Evolutionary conservation across 1,140 invertebrate species (phyloP).

Genomic region (Aphelenchoides fujianensis): DNA sequence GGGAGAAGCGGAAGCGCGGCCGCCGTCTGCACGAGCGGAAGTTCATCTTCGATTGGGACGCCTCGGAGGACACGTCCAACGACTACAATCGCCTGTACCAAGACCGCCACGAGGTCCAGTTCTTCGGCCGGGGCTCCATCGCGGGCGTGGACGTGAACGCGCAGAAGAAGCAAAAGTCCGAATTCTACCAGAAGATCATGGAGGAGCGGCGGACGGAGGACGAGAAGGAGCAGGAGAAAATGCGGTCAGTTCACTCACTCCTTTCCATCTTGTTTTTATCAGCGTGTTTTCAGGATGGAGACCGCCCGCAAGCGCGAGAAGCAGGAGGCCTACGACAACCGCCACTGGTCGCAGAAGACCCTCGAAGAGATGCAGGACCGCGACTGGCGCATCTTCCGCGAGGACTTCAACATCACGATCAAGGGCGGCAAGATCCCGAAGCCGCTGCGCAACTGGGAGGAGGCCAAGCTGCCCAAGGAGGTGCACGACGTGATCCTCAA

Average conservation of each 20-base stretch:
- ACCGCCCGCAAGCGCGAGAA: slow-evolving; percentile 51
- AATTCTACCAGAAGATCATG: slow-evolving; percentile 93
- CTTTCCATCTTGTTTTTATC: slow-evolving; percentile 30
- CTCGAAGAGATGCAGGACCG: slow-evolving; percentile 93
- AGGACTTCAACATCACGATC: slow-evolving; percentile 98
- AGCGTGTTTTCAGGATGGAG: slow-evolving; percentile 30
- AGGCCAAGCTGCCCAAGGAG: slow-evolving; percentile 84
- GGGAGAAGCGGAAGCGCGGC: slow-evolving; percentile 78
- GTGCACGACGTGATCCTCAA: slow-evolving; percentile 90
- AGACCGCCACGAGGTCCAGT: slow-evolving; percentile 88
- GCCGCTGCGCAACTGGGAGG: slow-evolving; percentile 89
- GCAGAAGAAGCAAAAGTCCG: slow-evolving; percentile 93
- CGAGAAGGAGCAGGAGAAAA: slow-evolving; percentile 91
- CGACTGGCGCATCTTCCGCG: slow-evolving; percentile 99
- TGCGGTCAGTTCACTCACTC: slow-evolving; percentile 30
- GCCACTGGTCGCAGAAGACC: slow-evolving; percentile 96
- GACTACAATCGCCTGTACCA: slow-evolving; percentile 98
- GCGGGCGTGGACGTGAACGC: slow-evolving; percentile 85
- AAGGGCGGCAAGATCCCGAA: slow-evolving; percentile 94
- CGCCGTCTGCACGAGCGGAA: slow-evolving; percentile 92
- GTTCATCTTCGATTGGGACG: slow-evolving; percentile 99
- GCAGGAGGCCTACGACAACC: slow-evolving; percentile 96
- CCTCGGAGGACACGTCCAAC: slow-evolving; percentile 90
- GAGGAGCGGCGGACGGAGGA: slow-evolving; percentile 90
- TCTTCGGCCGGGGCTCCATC: slow-evolving; percentile 93